Evolutionary conservation across 2,113 vertebrate species (phyloP).

Genomic region (Sterrhoptilus dennistouni): DNA sequence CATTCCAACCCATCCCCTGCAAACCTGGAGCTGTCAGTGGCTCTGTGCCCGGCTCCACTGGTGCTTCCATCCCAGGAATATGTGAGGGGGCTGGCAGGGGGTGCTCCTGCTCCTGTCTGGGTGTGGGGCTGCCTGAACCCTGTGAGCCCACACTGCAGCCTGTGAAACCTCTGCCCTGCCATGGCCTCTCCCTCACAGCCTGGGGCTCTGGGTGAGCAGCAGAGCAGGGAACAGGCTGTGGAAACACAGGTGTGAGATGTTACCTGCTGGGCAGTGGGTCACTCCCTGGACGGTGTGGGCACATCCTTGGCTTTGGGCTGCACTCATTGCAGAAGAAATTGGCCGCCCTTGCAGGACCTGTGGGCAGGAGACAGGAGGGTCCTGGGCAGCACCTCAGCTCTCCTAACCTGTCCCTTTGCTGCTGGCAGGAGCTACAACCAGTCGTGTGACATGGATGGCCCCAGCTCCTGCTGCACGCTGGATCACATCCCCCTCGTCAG

Average conservation of each 20-base stretch:
- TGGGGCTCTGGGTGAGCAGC: not conserved
- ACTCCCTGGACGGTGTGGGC: not conserved
- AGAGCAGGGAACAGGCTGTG: not conserved
- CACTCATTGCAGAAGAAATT: not conserved
- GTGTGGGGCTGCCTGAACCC: not conserved
- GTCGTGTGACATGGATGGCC: slow-evolving; percentile 72
- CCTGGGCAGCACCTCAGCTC: accelerated
- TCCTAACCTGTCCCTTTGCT: not conserved
- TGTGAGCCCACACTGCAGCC: accelerated
- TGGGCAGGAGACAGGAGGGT: not conserved
- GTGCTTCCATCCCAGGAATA: accelerated
- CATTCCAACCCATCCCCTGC: accelerated
- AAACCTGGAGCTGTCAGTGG: not conserved
- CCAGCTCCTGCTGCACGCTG: slow-evolving; percentile 79
- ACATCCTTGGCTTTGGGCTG: not conserved
- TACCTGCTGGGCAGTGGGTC: not conserved
- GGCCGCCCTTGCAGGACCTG: not conserved
- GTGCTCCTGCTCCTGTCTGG: not conserved
- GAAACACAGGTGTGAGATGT: accelerated
- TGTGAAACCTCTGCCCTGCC: accelerated
- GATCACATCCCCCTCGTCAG: slow-evolving; percentile 86
- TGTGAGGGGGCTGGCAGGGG: not conserved
- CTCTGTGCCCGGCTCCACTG: accelerated
- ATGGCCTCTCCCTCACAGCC: not conserved
- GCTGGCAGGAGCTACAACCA: slow-evolving; percentile 80